phyloP scores from a whole-genome alignment of 1,140 invertebrate genomes.

The Lordiphosa clarofinis region DNA sequence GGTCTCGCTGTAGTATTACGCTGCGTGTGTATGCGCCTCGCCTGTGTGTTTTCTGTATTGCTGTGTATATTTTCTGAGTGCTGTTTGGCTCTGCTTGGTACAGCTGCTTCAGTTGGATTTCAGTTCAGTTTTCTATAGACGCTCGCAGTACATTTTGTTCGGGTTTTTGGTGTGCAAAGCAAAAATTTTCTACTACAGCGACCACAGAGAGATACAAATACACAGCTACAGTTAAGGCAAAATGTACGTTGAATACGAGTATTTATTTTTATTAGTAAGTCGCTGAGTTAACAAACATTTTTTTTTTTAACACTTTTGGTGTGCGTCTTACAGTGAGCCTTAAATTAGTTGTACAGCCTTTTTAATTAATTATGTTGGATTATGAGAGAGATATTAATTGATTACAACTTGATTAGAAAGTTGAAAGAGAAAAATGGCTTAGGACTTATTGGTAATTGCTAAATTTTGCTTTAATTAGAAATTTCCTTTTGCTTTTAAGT shows the following conservation, averaged over 20 bases:
- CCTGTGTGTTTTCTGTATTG: constrained; percentile 19
- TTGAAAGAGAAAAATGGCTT: too few relatives aligned
- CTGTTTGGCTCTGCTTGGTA: constrained; percentile 48
- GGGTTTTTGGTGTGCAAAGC: constrained; percentile 45
- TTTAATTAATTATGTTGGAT: too few relatives aligned
- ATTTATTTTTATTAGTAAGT: constrained; percentile 61
- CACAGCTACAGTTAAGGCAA: constrained; percentile 35
- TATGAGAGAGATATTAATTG: too few relatives aligned
- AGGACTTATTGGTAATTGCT: too few relatives aligned
- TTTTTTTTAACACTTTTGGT: constrained; percentile 26
- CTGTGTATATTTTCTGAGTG: constrained; percentile 24
- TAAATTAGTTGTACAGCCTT: constrained; percentile 39
- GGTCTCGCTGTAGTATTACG: constrained; percentile 50
- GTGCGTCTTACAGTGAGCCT: constrained; percentile 53
- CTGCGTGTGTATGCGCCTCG: constrained; percentile 1
- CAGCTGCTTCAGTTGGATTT: constrained; percentile 77
- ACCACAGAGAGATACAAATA: constrained; percentile 41
- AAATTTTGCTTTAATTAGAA: too few relatives aligned
- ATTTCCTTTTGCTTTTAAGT: too few relatives aligned
- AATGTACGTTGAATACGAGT: constrained; percentile 60
- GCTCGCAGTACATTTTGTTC: constrained; percentile 65
- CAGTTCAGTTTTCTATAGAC: constrained; percentile 74
- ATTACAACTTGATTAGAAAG: too few relatives aligned
- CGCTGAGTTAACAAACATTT: constrained; percentile 39
- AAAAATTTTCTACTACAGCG: constrained; percentile 44